Evolutionary conservation across 2,113 vertebrate genomes (phyloP), one percentile per base, ranked within the genome.

Genomic region (Chunga burmeisteri): DNA sequence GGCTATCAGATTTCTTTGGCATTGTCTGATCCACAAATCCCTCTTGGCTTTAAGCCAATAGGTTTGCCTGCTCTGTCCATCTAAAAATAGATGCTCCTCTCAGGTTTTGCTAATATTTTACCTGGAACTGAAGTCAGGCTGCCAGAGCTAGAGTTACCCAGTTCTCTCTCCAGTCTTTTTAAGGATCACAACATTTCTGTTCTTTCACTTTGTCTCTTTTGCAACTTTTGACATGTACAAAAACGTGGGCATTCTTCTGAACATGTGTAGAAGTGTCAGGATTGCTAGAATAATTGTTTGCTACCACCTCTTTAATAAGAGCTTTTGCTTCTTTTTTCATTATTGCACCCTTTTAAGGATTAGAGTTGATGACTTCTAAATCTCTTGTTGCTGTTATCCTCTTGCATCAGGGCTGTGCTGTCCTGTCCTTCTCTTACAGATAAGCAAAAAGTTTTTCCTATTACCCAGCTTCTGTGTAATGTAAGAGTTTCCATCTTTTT

Each of bases 81-180:
- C 88, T 97, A 87, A 86, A 98, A 97, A 97, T 96, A 98, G 93
- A 91, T 71, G 88, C 20, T 94, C 18, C 84, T 94, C 86, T 78
- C 92, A 81, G 90, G 53, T 94, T 97, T 97, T 96, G 89, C 58
- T 91, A 90, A 95, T 95, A 95, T 97, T 97, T 97, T 98, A 97
- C 95, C 95, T 96, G 95, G 95, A 93, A 93, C 19, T 94, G 94
- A 96, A 97, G 81, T 96, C 93, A 96, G 68, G 61, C 71, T 96
- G 50, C 50, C 67, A 70, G 65, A 85, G 83, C 81, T 96, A 95
- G 75, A 90, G 90, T 96, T 97, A 83, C 63, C 15, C n/a, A 11
- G 8, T 92, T 96, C 34, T 91, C 61, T 93, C 83, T 93, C 63
- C 68, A 72, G 36, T 82, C 56, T 86, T 62, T 91, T 88, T 84